Evolutionary conservation across 2,888 invertebrate species (phyloP).

Genomic region (Augochlorella aurata): DNA sequence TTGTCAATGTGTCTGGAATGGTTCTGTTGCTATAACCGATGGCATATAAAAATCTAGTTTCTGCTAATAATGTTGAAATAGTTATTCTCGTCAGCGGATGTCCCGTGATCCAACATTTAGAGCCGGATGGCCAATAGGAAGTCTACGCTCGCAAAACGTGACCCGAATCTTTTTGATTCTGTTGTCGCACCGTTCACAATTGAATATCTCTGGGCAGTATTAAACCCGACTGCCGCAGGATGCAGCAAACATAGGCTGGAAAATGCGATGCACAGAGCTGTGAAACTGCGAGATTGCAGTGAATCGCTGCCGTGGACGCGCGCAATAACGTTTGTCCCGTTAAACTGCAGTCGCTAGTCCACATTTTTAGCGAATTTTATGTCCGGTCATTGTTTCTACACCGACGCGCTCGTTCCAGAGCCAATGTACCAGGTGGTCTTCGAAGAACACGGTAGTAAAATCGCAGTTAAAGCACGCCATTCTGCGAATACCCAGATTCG

Average conservation of each 20-base stretch:
- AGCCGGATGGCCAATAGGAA: no score
- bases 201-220: not conserved
- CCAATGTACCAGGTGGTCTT: not conserved
- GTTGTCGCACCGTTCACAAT: not conserved
- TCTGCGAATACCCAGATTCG: not conserved
- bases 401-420: not conserved
- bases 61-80: no score
- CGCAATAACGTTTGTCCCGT: slow-evolving; percentile 32
- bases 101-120: not conserved
- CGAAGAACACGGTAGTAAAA: not conserved
- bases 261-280: not conserved
- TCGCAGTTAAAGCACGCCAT: not conserved
- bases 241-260: slow-evolving; percentile 6
- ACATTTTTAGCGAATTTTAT: slow-evolving; percentile 7
- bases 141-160: not conserved
- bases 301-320: slow-evolving; percentile 19
- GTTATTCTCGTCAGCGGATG: no score
- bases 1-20: no score
- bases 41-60: no score
- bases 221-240: not conserved
- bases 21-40: no score
- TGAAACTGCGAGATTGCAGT: slow-evolving; percentile 3
- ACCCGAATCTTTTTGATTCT: not conserved
- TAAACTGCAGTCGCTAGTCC: not conserved
- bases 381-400: not conserved